A percentile compares a stretch with the other conserved stretches of the same genome.
Conservation (phyloP, 2,113 vertebrate species). For the Oplegnathus fasciatus region DNA sequence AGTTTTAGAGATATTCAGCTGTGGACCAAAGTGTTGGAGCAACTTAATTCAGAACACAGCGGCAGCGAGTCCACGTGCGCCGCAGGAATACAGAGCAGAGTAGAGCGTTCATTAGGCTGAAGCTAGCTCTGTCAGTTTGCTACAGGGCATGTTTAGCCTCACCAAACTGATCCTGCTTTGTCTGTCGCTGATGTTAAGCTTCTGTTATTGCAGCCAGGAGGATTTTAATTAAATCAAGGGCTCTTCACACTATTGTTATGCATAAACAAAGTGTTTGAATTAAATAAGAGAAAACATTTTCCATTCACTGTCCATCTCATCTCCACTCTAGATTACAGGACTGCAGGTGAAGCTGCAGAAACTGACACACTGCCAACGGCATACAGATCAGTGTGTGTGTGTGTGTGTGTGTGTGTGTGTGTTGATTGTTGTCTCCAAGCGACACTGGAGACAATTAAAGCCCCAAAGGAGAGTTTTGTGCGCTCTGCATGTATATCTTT, state of each 20-base stretch:
- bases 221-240: slow-evolving; percentile 52
- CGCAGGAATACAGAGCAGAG: slow-evolving; percentile 57
- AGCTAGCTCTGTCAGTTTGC: slow-evolving; percentile 26
- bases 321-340: slow-evolving; percentile 18
- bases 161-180: slow-evolving; percentile 28
- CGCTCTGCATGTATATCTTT: background rate
- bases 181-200: slow-evolving; percentile 34
- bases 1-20: background rate
- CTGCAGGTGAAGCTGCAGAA: slow-evolving; percentile 32
- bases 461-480: slow-evolving; percentile 10
- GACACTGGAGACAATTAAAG: slow-evolving; percentile 33
- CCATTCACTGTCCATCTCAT: slow-evolving; percentile 28
- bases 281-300: slow-evolving; percentile 27
- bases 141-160: slow-evolving; percentile 49
- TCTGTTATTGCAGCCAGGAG: slow-evolving; percentile 32
- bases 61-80: background rate
- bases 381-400: slow-evolving; percentile 15
- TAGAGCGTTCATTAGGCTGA: slow-evolving; percentile 29
- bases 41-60: slow-evolving; percentile 30
- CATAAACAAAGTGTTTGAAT: slow-evolving; percentile 48
- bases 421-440: slow-evolving; percentile 11
- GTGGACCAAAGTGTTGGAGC: background rate
- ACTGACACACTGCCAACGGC: background rate
- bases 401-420: background rate
- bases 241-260: slow-evolving; percentile 38